Evolutionary conservation across 2,888 invertebrate genomes (phyloP), one percentile per base, ranked within the genome.

Genomic region (Acleris emargana): DNA sequence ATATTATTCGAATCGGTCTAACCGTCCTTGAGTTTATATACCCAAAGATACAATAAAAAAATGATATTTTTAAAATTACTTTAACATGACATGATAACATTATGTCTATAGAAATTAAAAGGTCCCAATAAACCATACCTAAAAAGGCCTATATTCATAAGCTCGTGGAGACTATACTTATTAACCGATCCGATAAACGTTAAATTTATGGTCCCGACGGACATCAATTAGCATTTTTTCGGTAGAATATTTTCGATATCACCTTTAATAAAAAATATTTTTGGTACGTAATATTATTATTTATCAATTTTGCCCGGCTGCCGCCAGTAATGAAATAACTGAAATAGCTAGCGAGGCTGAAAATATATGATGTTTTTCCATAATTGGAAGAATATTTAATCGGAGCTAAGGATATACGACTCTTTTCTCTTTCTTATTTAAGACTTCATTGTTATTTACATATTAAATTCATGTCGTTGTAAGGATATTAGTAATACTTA

Each of bases 281-380:
- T 54, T 17, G 38, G n/a, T 4, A 20, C 22, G 17, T 50, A 62
- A 62, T 62, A 25, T 32, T 49, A 55, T 62, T 54, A 62, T 50
- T 55, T 55, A 42, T 20, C 55, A 62, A 62, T 55, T 50, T 55
- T 17, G 25, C 55, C 18, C 55, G n/a, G 42, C 42, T n/a, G 55
- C 42, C 62, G 49, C 18, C 62, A 22, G 7, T 61, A 38, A 62
- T 62, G 28, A 42, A 49, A 62, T 62, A 38, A 62, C 20, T 42
- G 32, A 54, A 22, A 47, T 47, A 49, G 17, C 61, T 22, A 50
- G 18, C n/a, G 50, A n/a, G 50, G 20, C 17, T 53, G 53, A 4
- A 32, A 59, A 42, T 55, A 11, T 17, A 38, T n/a, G 50, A 42
- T 38, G 13, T 2, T 59, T 59, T 59, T 51, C 58, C 22, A 9